Evolutionary conservation across 2,113 vertebrate species (phyloP), one percentile per base, ranked within the genome.

Genomic region (Odocoileus hemionus): DNA sequence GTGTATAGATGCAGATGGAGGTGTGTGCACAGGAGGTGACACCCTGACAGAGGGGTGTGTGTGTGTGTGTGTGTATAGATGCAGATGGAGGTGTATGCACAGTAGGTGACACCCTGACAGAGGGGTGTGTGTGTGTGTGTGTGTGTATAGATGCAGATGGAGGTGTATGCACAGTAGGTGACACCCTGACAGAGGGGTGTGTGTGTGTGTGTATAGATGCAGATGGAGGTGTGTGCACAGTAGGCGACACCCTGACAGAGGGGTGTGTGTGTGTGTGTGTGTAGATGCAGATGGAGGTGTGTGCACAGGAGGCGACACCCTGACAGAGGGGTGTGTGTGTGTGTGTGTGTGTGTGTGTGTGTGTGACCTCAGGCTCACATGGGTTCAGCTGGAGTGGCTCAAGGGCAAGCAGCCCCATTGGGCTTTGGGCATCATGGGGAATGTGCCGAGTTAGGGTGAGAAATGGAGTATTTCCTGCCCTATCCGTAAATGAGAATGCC

Each of bases 21-120:
- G 36, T 36, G 36, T 36, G 36, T 36, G 36, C 36, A 36, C 36
- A 36, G 36, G 2, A 36, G 36, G 2, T 36, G 36, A 36, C 36
- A 36, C 36, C 36, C 2, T 36, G 36, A 36, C 36, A 36, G 36
- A 36, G 36, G 36, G 36, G 36, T 36, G 36, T 36, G 36, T 36
- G 36, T 36, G 36, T 36, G 36, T 36, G 58, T 28, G 0, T 61
- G 28, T 64, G 61, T 33, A 28, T 61, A 13, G 25, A 30, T 12
- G 26, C 60, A 61, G 60, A 61, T 15, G 60, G 21, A 60, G 1
- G 13, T 61, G 60, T 61, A 28, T 30, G 2, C 1, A 61, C 58
- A 30, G 1, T 2, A 0, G 12, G 26, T 60, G 6, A 30, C 12
- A 15, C 0, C 0, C 6, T 60, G 55, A 55, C 21, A 7, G 17